Evolutionary conservation across 2,797 vertebrate genomes (phyloP), one percentile per base, ranked within the genome.

Genomic region (Enteromius unitaeniatus): DNA sequence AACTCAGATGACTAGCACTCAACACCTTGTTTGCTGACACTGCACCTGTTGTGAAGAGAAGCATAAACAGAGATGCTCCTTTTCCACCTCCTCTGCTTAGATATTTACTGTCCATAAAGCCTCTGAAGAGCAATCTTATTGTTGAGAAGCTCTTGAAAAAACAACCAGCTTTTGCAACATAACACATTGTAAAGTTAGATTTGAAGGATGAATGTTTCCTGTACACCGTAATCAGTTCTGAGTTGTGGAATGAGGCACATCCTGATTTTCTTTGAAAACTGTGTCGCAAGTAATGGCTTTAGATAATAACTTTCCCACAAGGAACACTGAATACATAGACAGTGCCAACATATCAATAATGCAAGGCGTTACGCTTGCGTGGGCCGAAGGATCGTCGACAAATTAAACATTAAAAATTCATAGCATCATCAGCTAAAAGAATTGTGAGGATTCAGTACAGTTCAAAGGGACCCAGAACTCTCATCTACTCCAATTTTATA

Each of bases 381-480:
- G 45, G 28, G n/a, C 65, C 45, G 74, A 69, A 17, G 23, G 73
- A 76, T 77, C 65, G 65, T 81, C 42, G 55, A 84, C 65, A 88
- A 87, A 87, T 82, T 21, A 79, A 79, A 55, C 40, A 67, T 84
- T 53, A 84, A 85, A 84, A 64, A 88, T 80, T 58, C 23, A 87
- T 82, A 26, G 34, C 78, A 58, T 67, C 49, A 72, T 85, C 74
- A 84, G 51, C 55, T 65, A 69, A 70, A 40, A 67, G 74, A 70
- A 51, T 60, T 53, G 49, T 28, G 34, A 55, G 7, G 49, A 21
- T 60, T 74, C 40, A 34, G 40, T n/a, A 13, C 34, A 79, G 31
- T n/a, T 51, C 28, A 82, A 65, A 21, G 34, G 11, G 21, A 26
- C 23, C 26, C 4, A 67, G 64, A 64, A 19, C 26, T 47, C 60